Percentiles rank a stretch among this genome's conserved stretches.
Evolutionary conservation across 2,888 invertebrate genomes (phyloP).

Genomic region (Drosophila anomelani): DNA sequence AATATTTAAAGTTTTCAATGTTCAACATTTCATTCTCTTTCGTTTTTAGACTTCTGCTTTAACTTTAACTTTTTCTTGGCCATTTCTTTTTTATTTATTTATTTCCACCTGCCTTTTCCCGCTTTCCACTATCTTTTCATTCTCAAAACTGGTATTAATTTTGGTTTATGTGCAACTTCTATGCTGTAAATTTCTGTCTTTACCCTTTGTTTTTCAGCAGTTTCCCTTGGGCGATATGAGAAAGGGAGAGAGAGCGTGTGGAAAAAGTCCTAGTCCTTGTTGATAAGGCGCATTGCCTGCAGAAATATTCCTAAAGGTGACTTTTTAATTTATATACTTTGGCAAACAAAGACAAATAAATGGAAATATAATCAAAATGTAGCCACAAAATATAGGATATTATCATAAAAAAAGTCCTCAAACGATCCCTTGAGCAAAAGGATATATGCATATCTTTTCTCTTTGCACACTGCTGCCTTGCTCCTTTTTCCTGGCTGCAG

Average conservation of each 20-base stretch:
- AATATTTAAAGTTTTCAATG: background rate
- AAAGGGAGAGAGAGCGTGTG: background rate
- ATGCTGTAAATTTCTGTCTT: constrained; percentile 57
- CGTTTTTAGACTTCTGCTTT: background rate
- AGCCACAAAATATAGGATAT: no score
- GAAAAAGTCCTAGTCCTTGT: constrained; percentile 23
- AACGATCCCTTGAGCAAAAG: background rate
- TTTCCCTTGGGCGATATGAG: constrained; percentile 20
- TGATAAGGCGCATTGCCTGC: constrained; percentile 57
- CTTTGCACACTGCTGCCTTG: background rate
- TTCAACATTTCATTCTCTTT: background rate
- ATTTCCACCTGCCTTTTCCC: background rate
- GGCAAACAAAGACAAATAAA: background rate
- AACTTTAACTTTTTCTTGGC: background rate
- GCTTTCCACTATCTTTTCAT: constrained; percentile 1
- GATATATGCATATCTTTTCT: background rate
- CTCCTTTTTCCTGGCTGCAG: background rate
- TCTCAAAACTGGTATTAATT: constrained; percentile 65
- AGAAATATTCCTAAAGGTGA: constrained; percentile 51
- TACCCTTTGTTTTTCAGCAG: constrained; percentile 55
- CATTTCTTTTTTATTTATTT: constrained; percentile 2
- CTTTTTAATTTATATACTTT: constrained; percentile 37
- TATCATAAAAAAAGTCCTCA: no score
- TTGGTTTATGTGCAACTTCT: constrained; percentile 77
- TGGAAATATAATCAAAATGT: background rate